These are phyloP conservation scores for Hestina assimilis DNA, from an alignment of 1,140 invertebrate genomes.

Conservation along the genomic window DNA sequence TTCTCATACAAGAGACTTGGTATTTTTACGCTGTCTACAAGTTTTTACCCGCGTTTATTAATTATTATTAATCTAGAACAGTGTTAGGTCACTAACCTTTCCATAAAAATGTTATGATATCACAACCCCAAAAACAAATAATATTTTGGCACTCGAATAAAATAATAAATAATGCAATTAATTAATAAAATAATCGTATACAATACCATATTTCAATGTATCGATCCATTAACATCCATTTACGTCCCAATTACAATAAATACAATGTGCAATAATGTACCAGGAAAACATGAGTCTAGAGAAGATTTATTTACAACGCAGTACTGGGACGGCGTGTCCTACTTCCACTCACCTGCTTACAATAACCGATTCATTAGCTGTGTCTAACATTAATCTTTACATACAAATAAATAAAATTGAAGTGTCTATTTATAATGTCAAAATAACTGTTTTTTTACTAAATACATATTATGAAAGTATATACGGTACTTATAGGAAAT, in stretches of 20 bases:
- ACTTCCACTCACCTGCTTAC: constrained; percentile 7
- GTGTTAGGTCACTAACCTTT: background rate
- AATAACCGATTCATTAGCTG: constrained; percentile 5
- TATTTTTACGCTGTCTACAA: too few relatives aligned
- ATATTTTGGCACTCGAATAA: background rate
- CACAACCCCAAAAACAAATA: background rate
- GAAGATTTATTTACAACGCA: constrained; percentile 34
- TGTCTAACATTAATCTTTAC: constrained; percentile 7
- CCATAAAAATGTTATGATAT: background rate
- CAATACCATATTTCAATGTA: background rate
- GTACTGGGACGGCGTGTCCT: background rate
- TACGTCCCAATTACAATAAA: constrained; percentile 38
- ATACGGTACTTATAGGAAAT: too few relatives aligned
- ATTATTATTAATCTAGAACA: background rate
- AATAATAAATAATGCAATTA: constrained; percentile 8
- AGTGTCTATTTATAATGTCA: too few relatives aligned
- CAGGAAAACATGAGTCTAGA: constrained; percentile 37
- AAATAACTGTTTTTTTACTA: too few relatives aligned
- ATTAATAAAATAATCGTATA: constrained; percentile 1
- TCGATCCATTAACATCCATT: constrained; percentile 34
- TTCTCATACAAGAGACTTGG: too few relatives aligned
- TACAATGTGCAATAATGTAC: constrained; percentile 41
- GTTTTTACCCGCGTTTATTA: too few relatives aligned
- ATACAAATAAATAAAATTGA: too few relatives aligned
- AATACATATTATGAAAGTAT: too few relatives aligned